These are phyloP conservation scores for Embidobia sp. DNA, from an alignment of 2,888 invertebrate species.

Conservation along the genomic window DNA sequence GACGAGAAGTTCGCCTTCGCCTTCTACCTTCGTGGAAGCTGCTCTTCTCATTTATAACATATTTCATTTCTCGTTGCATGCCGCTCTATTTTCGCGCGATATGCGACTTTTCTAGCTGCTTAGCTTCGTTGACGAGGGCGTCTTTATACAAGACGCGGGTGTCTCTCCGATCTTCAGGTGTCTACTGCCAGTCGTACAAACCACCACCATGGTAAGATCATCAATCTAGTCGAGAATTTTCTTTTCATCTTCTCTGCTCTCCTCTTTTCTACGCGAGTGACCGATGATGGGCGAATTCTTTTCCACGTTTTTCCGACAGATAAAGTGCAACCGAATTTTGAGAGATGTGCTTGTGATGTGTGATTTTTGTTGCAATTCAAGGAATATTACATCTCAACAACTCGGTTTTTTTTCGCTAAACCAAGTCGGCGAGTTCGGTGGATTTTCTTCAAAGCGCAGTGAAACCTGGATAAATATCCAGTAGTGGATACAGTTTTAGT, in stretches of 20 bases:
- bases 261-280: constrained; percentile 9
- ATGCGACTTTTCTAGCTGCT: constrained; percentile 79
- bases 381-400: too few species aligned
- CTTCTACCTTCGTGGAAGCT: constrained; percentile 66
- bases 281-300: too few species aligned
- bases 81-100: constrained; percentile 78
- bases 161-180: constrained; percentile 77
- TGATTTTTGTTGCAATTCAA: too few species aligned
- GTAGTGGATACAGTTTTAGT: too few species aligned
- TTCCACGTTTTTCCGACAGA: too few species aligned
- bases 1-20: constrained; percentile 58
- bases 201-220: constrained; percentile 76
- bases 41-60: constrained; percentile 78
- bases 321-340: too few species aligned
- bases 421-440: too few species aligned
- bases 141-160: constrained; percentile 78
- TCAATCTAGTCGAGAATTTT: background rate
- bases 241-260: background rate
- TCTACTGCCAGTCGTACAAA: constrained; percentile 76
- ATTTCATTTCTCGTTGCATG: constrained; percentile 80
- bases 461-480: too few species aligned
- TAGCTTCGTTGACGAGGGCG: constrained; percentile 73
- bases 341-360: too few species aligned
- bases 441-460: too few species aligned
- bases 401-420: too few species aligned